Evolutionary conservation across 1,140 invertebrate genomes (phyloP).

Genomic region (Lepidostoma basale): DNA sequence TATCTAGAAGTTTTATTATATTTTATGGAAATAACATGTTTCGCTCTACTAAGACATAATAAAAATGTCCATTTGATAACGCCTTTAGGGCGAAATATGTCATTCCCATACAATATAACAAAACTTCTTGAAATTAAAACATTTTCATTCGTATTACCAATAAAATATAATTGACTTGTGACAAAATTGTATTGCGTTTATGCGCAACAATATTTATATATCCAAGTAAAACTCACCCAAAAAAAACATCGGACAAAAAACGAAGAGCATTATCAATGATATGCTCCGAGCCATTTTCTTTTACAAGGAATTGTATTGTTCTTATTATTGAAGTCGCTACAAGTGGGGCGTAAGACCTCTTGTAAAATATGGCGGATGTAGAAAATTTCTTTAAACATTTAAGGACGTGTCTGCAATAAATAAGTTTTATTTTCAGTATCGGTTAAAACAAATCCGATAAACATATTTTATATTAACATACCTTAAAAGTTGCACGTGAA

Average conservation of each 20-base stretch:
- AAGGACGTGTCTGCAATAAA: slow-evolving; percentile 38
- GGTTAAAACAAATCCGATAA: neutral
- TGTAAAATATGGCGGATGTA: slow-evolving; percentile 29
- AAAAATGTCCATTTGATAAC: too few species aligned
- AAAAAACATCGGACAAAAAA: slow-evolving; percentile 38
- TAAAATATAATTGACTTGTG: too few species aligned
- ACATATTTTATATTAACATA: neutral
- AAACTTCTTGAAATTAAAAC: too few species aligned
- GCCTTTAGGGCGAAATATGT: too few species aligned
- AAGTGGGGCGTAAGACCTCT: slow-evolving; percentile 31
- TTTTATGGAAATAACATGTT: too few species aligned
- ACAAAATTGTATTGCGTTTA: too few species aligned
- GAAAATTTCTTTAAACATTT: slow-evolving; percentile 36
- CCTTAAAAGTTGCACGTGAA: slow-evolving; percentile 33
- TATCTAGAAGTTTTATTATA: too few species aligned
- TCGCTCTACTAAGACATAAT: too few species aligned
- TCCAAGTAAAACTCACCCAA: slow-evolving; percentile 32
- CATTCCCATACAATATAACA: too few species aligned
- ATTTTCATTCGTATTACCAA: too few species aligned
- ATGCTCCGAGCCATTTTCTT: slow-evolving; percentile 35
- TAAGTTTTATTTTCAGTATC: neutral
- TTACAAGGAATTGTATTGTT: slow-evolving; percentile 33
- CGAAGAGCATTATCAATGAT: slow-evolving; percentile 26
- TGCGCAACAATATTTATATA: too few species aligned
- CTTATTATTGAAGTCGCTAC: slow-evolving; percentile 32